Base-by-base conservation (phyloP, 2,888 invertebrate species). In the Ommatoiulus sabulosus region DNA sequence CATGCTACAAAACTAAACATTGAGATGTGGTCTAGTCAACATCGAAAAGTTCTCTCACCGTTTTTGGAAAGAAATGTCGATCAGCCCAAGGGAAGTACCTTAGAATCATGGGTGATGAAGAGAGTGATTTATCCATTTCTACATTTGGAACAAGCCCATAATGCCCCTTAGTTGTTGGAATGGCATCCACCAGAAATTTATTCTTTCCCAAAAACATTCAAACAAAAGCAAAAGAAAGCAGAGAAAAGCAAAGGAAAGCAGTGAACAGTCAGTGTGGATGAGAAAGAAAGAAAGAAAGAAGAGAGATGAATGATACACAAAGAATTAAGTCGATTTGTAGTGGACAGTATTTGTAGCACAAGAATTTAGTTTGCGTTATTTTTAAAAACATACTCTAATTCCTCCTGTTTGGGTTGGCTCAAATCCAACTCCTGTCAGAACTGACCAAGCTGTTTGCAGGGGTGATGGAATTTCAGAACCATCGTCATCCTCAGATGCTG, bases 101-200 rank as follows among this genome's bases (percentile, higher is more conserved):
- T 43, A 87, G 63, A 84, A 88, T 44, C 44, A 88, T 35, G 52
- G 43, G 86, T 80, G 84, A 88, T 80, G 84, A 24, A 89, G 35
- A 87, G 20, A 24, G 84, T 20, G 87, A 87, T 24, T n/a, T 52
- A 24, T 63, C 87, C 43, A 57, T 52, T 84, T 44, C 87, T 44
- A 35, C 44, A 43, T 44, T 44, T n/a, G 89, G 87, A 87, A 89
- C 52, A 20, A 89, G 84, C 44, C 89, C 89, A 87, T 89, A 89
- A 87, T 89, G 89, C 17, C 89, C 89, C 44, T 89, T 89, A 57
- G 84, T 87, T 35, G 87, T 87, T 35, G 48, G 89, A 48, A 89
- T 84, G 20, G 89, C 87, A 87, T 89, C 87, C 87, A 89, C 87
- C 87, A 89, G 57, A 88, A 87, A 43, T 84, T 87, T 89, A 87